Evolutionary conservation across 2,113 vertebrate species (phyloP), one percentile per base, ranked within the genome.

Genomic region (Zapus hudsonius): DNA sequence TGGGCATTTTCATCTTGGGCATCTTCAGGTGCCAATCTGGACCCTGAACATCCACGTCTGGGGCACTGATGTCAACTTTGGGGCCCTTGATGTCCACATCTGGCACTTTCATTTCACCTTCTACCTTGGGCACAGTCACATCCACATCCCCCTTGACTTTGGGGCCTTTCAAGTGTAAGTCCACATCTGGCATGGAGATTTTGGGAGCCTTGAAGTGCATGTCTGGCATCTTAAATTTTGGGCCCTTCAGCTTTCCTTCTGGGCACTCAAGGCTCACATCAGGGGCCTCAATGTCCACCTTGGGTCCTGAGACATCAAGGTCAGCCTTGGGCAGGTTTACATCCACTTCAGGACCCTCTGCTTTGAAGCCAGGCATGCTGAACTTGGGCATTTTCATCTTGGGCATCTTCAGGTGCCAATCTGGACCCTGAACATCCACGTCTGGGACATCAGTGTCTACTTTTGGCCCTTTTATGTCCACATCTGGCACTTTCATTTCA

Each of bases 1-100:
- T 97, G 17, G 98, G 98, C 92, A 98, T 94, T 96, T 98, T 99
- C 29, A 99, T 96, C 22, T 96, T 96, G 33, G 95, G 95, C 94
- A 95, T 95, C 87, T 96, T 96, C 83, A 96, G 31, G 29, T 96
- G 90, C 95, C 94, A 95, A 31, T 96, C 95, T 31, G 96, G 72
- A 1, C 85, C 93, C 1, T 94, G 88, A 31, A 97, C 82, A 2
- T 97, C 93, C 31, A 93, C 87, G 5, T 97, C 96, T 0, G 95
- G 97, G 16, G 81, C 93, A 78, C 95, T 96, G 6, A 95, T 52
- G 9, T 95, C 96, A 2, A 95, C 42, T 84, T 95, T 95, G 12
- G 93, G 92, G 1, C 84, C 67, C 0, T 96, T 97, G 67, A 98
- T 7, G n/a, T 98, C 96, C 31, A 98, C 2, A 5, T 97, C 95